Base-by-base conservation (phyloP, 2,113 vertebrate genomes). In the Greenwoodochromis staneri region DNA sequence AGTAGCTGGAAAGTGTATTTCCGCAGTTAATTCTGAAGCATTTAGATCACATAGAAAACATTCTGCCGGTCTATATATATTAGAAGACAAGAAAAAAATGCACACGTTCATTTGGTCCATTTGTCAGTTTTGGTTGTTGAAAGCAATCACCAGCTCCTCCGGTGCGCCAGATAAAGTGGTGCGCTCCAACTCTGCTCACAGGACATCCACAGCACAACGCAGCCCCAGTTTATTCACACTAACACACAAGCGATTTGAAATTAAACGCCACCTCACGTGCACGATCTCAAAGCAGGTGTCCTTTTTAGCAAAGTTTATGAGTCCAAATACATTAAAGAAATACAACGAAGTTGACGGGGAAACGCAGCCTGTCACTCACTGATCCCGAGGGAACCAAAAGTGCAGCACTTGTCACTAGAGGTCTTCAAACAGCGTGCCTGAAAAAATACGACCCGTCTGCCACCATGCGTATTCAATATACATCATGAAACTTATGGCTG, bases 141-240 rank as follows among this genome's bases (percentile, higher is more conserved):
- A 36, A 81, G 53, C n/a, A n/a, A 78, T 31, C 17, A 13, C 73
- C 14, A 16, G 59, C 13, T 12, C 40, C 12, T 17, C 17, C 53
- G 81, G 66, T 42, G 87, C 84, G 57, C 81, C 19, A 83, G 13
- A 81, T 1, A 73, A 80, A 85, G 84, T 8, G 31, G 80, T 85
- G 93, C 87, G 85, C 92, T 87, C 76, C 69, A 66, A 88, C 87
- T 90, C 84, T 57, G 80, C 82, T 49, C 54, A 47, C 87, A 87
- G 88, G 83, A 85, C 55, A 82, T 63, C 34, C 11, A 34, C 81
- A 66, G 45, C 8, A 27, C 55, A 40, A 51, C 49, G 7, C 5
- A 81, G 42, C 27, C 45, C 27, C 45, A 16, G 45, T 69, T 63
- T 31, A 71, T 59, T 73, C 83, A 51, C 2, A 81, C 34, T 12